Evolutionary conservation across 2,113 vertebrate genomes (phyloP), one percentile per base, ranked within the genome.

Genomic region (Herpailurus yagouaroundi): DNA sequence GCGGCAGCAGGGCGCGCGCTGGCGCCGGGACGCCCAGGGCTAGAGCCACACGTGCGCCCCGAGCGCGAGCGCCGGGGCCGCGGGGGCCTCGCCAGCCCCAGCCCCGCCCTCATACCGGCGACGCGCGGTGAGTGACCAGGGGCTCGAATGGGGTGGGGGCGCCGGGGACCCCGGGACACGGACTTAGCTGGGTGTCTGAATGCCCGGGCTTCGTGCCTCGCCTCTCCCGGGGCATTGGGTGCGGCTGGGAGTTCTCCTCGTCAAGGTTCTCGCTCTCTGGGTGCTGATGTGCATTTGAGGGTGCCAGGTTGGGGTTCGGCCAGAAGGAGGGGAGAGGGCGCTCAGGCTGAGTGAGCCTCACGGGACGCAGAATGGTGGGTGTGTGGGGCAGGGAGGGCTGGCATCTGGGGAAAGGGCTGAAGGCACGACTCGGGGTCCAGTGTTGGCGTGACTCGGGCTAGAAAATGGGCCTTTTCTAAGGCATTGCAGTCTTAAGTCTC

Each of bases 351-450:
- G 25, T 3, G 87, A 31, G 25, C n/a, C 33, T 41, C 27, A 7
- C 1, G 29, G 52, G 3, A n/a, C 1, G 1, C 6, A 4, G 23
- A 19, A 50, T 1, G 21, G 21, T 5, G 50, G 16, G 85, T 15
- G 18, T 0, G 0, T 23, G 0, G 1, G 11, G 27, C 8, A 11
- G 48, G 23, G 18, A 1, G 2, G 19, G 0, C 6, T 0, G 36
- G 57, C 1, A 7, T 9, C 19, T 7, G 7, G 31, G 31, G 38
- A 5, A 41, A 45, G 27, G 31, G 33, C 31, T 21, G 18, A 71
- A 31, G n/a, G 31, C n/a, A 13, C 50, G 16, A 13, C 36, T 31
- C 50, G 5, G 31, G 7, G 23, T 0, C 9, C 50, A 45, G 79
- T 5, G 18, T 9, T 12, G 57, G 19, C 0, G 7, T 45, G 63